Conservation (phyloP, 2,888 invertebrate genomes). For the Phymatocera aterrima region DNA sequence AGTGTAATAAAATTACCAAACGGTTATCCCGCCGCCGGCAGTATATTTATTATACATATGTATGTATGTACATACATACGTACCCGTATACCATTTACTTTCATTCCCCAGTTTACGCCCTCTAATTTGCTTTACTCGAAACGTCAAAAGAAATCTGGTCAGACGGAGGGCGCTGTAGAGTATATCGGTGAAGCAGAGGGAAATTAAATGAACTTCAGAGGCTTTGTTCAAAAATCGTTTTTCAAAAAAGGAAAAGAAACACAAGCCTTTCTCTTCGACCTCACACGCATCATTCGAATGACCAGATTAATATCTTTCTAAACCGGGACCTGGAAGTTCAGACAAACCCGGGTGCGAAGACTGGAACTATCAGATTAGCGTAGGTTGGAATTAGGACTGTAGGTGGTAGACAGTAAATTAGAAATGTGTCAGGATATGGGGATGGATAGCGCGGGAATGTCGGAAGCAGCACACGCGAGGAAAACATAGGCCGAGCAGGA, state of each 20-base stretch:
- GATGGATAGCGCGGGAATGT: conserved; percentile 46
- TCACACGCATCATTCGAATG: too few relatives aligned
- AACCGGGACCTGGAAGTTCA: too few relatives aligned
- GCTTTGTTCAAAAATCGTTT: conserved; percentile 46
- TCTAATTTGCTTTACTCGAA: neutral
- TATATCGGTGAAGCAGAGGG: neutral
- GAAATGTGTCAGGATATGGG: conserved; percentile 31
- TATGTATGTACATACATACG: too few relatives aligned
- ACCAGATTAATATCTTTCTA: too few relatives aligned
- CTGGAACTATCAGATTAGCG: too few relatives aligned
- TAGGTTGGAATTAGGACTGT: too few relatives aligned
- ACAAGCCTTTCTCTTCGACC: too few relatives aligned
- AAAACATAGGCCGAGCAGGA: conserved; percentile 54
- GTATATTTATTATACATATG: too few relatives aligned
- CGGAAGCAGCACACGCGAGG: conserved; percentile 54
- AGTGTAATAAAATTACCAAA: conserved; percentile 23
- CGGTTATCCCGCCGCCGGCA: neutral
- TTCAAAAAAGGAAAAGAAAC: neutral
- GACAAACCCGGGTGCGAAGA: too few relatives aligned
- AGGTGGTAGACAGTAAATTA: conserved; percentile 36
- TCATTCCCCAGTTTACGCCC: neutral
- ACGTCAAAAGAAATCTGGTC: neutral
- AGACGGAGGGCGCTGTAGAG: neutral
- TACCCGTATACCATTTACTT: neutral
- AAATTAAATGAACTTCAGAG: neutral